phyloP scores from a whole-genome alignment of 2,888 invertebrate species.

The Ethmia dodecea region DNA sequence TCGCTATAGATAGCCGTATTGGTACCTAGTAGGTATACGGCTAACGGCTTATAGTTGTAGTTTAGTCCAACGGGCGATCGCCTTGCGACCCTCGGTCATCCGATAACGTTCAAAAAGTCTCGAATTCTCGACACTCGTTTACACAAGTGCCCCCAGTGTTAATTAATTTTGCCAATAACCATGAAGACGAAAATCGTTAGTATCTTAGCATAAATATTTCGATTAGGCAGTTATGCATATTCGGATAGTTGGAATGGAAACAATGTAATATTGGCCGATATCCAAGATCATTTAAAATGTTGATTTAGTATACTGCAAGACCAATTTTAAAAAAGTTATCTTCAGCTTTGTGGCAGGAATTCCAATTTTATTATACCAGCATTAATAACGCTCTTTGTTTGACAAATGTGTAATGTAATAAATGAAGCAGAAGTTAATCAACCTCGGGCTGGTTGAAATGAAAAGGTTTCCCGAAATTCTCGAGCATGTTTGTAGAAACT shows the following conservation, averaged over 20 bases:
- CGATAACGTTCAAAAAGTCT: constrained; percentile 54
- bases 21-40: constrained; percentile 22
- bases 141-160: constrained; percentile 46
- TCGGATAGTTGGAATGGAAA: constrained; percentile 50
- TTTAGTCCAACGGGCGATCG: constrained; percentile 15
- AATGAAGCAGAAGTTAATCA: constrained; percentile 38
- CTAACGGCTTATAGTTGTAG: constrained; percentile 23
- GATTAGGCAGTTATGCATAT: constrained; percentile 48
- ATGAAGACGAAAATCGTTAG: no score
- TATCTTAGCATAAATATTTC: constrained; percentile 35
- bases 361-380: constrained; percentile 23
- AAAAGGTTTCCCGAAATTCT: constrained; percentile 42
- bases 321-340: constrained; percentile 48
- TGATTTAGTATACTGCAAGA: constrained; percentile 55
- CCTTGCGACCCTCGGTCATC: constrained; percentile 42
- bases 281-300: constrained; percentile 64
- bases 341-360: constrained; percentile 26
- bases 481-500: constrained; percentile 41
- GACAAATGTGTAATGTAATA: constrained; percentile 30
- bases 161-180: no score
- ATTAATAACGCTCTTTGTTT: constrained; percentile 31
- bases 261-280: constrained; percentile 64
- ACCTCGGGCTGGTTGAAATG: constrained; percentile 27
- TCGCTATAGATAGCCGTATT: constrained; percentile 24
- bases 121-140: constrained; percentile 40